These are phyloP conservation scores for Microctenopoma lineatum DNA, from an alignment of 2,797 vertebrate genomes.

Conservation along the genomic window DNA sequence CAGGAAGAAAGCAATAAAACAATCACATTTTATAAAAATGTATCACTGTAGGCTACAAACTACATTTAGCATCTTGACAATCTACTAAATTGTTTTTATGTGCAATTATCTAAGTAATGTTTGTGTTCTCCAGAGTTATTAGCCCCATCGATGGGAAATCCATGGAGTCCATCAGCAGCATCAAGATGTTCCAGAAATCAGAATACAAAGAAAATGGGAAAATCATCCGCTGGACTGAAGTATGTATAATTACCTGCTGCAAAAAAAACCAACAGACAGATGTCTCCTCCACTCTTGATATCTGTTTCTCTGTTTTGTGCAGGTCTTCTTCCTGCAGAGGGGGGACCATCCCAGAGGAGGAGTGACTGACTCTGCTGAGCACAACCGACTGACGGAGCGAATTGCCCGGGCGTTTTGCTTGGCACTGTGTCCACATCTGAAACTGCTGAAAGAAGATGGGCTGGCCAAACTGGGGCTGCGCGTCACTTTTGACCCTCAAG, in stretches of 20 bases:
- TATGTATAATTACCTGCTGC: slow-evolving; percentile 51
- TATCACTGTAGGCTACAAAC: background rate
- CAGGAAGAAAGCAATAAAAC: slow-evolving; percentile 2
- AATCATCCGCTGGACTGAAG: slow-evolving; percentile 98
- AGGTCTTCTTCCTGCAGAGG: slow-evolving; percentile 95
- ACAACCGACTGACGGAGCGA: slow-evolving; percentile 92
- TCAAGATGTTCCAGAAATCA: slow-evolving; percentile 96
- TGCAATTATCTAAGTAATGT: rapidly evolving
- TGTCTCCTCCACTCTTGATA: background rate
- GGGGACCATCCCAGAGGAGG: slow-evolving; percentile 87
- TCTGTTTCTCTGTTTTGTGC: slow-evolving; percentile 20
- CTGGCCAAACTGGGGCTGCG: slow-evolving; percentile 97
- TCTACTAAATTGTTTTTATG: background rate
- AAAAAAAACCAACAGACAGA: background rate
- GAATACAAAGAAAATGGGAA: slow-evolving; percentile 98
- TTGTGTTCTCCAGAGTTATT: slow-evolving; percentile 83
- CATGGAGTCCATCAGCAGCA: slow-evolving; percentile 95
- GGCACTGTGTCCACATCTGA: slow-evolving; percentile 94
- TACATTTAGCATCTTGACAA: background rate
- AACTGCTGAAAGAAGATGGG: slow-evolving; percentile 96
- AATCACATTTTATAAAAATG: background rate
- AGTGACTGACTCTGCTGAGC: slow-evolving; percentile 89
- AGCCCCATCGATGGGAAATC: slow-evolving; percentile 97
- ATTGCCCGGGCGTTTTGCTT: slow-evolving; percentile 95
- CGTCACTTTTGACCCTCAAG: slow-evolving; percentile 92